These are phyloP conservation scores for Xanthorhoe spadicearia DNA, from an alignment of 2,888 invertebrate genomes.

Conservation along the genomic window DNA sequence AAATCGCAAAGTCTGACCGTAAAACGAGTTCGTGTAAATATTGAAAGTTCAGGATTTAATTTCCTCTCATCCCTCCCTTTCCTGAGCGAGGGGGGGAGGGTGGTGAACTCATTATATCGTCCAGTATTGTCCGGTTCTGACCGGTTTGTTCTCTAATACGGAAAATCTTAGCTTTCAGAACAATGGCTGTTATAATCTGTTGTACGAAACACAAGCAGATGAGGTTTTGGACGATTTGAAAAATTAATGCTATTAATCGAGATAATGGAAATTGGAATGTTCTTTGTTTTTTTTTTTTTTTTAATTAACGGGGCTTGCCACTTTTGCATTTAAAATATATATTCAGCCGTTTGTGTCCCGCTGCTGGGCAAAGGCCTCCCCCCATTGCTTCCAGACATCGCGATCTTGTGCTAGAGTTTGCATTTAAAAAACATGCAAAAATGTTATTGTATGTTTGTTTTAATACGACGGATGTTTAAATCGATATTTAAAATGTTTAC, in stretches of 20 bases:
- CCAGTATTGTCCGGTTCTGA: constrained; percentile 43
- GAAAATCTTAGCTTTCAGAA: constrained; percentile 34
- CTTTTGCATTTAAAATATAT: too few relatives aligned
- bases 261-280: too few relatives aligned
- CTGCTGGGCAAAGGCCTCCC: too few relatives aligned
- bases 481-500: too few relatives aligned
- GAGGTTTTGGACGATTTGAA: neutral
- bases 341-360: too few relatives aligned
- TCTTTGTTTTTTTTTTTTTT: too few relatives aligned
- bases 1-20: constrained; percentile 46
- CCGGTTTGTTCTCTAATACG: constrained; percentile 29
- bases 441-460: too few relatives aligned
- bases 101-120: constrained; percentile 51
- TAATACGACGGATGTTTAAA: too few relatives aligned
- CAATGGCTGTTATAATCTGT: constrained; percentile 34
- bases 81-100: constrained; percentile 32
- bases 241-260: neutral
- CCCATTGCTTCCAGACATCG: too few relatives aligned
- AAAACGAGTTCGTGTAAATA: constrained; percentile 58
- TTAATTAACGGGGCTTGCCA: too few relatives aligned
- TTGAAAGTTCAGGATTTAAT: constrained; percentile 66
- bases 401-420: too few relatives aligned
- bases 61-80: constrained; percentile 51
- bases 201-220: constrained; percentile 1
- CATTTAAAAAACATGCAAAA: too few relatives aligned